Evolutionary conservation across 2,797 vertebrate species (phyloP).

Genomic region (Sorex maritimensis): DNA sequence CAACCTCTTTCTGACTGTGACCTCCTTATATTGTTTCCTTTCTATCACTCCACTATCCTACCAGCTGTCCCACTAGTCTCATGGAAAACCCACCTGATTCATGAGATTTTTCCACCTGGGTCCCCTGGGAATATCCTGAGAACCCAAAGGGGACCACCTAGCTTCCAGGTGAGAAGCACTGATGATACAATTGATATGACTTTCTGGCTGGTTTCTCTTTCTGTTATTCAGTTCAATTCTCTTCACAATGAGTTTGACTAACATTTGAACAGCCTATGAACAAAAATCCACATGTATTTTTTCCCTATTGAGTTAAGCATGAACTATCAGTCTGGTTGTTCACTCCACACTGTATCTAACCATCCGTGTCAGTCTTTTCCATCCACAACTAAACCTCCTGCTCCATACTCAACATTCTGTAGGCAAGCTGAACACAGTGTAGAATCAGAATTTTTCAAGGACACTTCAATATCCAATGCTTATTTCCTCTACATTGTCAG

Average conservation of each 20-base stretch:
- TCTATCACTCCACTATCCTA: too few relatives aligned
- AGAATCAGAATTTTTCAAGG: not conserved
- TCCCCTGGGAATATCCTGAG: too few relatives aligned
- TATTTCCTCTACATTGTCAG: not conserved
- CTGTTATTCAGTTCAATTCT: constrained; percentile 19
- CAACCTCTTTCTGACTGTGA: too few relatives aligned
- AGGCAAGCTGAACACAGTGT: not conserved
- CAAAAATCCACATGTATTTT: not conserved
- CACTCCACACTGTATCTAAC: constrained; percentile 26
- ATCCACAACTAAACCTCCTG: constrained; percentile 28
- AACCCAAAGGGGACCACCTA: too few relatives aligned
- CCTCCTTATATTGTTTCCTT: too few relatives aligned
- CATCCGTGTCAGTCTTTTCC: constrained; percentile 3
- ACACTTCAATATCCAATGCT: not conserved
- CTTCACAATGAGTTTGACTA: not conserved
- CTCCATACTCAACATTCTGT: not conserved
- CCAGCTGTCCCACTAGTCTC: too few relatives aligned
- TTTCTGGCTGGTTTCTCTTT: not conserved
- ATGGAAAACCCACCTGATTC: too few relatives aligned
- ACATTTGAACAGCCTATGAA: constrained; percentile 11
- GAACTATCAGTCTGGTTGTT: not conserved
- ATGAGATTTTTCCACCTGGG: too few relatives aligned
- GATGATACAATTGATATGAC: not conserved
- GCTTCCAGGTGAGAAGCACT: too few relatives aligned
- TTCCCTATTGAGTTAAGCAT: constrained; percentile 57